Conservation (phyloP, 2,888 invertebrate genomes). For the Megaustenia siamemsis region DNA sequence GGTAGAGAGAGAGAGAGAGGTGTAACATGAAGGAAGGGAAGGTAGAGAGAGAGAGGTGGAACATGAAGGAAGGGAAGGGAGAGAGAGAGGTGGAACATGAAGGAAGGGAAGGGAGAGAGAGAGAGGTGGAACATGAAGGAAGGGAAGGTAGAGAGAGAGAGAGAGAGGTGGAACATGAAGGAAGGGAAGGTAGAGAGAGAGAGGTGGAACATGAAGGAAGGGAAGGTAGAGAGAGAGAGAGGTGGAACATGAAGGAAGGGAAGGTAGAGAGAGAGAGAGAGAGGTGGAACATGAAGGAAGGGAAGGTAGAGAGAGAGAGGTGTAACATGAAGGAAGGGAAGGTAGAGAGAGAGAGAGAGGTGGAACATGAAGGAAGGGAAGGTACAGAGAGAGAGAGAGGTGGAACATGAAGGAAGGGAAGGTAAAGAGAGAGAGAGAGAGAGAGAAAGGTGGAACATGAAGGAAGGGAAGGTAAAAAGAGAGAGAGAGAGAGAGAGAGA, state of each 20-base stretch:
- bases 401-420: neutral
- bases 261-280: neutral
- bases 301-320: neutral
- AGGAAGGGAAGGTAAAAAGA: neutral
- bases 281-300: neutral
- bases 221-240: neutral
- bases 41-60: neutral
- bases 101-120: neutral
- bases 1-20: slow-evolving; percentile 14
- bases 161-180: neutral
- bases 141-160: slow-evolving; percentile 11
- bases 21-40: neutral
- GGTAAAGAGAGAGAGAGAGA: too few species aligned
- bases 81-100: neutral
- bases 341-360: neutral
- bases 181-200: neutral
- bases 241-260: neutral
- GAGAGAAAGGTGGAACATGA: neutral
- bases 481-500: slow-evolving; percentile 7
- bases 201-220: neutral
- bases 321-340: neutral
- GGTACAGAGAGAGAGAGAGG: neutral
- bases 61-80: too few species aligned
- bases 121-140: neutral
- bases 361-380: too few species aligned